A percentile compares a stretch with the other conserved stretches of the same genome.
These are phyloP conservation scores for Heliangelus exortis DNA, from an alignment of 2,797 vertebrate species.

Conservation along the genomic window DNA sequence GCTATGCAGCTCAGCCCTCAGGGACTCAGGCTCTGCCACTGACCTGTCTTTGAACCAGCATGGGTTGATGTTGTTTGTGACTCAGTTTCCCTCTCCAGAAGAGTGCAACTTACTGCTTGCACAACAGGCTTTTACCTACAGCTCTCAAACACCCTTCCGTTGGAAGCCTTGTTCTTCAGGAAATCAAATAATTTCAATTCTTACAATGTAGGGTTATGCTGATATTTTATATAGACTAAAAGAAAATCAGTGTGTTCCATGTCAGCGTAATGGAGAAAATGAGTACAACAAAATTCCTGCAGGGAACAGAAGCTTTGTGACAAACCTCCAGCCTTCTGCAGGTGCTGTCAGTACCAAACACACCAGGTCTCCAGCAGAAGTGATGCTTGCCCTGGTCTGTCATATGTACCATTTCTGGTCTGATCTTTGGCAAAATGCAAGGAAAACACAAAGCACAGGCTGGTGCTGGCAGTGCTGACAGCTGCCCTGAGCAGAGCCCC, in stretches of 20 bases:
- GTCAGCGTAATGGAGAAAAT: background rate
- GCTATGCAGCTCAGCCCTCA: rapidly evolving
- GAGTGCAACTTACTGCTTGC: background rate
- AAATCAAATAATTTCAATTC: background rate
- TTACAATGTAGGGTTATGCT: background rate
- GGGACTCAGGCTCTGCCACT: background rate
- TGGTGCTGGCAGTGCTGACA: background rate
- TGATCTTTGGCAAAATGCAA: slow-evolving; percentile 7
- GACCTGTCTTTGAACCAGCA: background rate
- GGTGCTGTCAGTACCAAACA: background rate
- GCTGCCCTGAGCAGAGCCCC: background rate
- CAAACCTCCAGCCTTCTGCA: background rate
- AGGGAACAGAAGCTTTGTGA: background rate
- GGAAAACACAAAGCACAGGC: background rate
- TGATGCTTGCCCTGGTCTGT: background rate
- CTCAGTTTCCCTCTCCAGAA: background rate
- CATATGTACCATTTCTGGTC: background rate
- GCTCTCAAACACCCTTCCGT: background rate
- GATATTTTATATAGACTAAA: background rate
- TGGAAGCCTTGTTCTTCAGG: background rate
- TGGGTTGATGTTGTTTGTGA: background rate
- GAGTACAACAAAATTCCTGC: background rate
- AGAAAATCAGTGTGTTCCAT: background rate
- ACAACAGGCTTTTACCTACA: background rate
- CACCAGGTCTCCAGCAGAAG: background rate